phyloP scores from a whole-genome alignment of 2,888 invertebrate species.

The Noctua janthina region DNA sequence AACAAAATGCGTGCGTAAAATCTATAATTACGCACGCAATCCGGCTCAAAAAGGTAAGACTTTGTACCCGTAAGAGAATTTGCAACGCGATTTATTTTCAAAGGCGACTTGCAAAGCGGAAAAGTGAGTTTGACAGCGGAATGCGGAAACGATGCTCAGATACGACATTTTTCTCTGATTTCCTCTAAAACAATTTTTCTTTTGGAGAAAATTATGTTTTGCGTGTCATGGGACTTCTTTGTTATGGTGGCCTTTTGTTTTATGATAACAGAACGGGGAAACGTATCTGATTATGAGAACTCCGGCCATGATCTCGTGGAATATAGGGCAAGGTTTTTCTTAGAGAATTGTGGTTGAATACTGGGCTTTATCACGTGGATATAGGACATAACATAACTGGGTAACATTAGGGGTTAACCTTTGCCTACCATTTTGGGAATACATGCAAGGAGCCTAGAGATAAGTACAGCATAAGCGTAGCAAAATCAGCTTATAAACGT shows the following conservation, averaged over 20 bases:
- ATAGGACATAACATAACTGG: background rate
- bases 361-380: background rate
- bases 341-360: background rate
- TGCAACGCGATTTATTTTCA: constrained; percentile 46
- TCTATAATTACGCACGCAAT: constrained; percentile 61
- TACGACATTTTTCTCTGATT: constrained; percentile 38
- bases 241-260: constrained; percentile 28
- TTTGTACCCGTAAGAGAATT: constrained; percentile 37
- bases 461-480: background rate
- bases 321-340: background rate
- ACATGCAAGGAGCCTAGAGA: too few relatives aligned
- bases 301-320: constrained; percentile 7
- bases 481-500: background rate
- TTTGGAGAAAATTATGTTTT: constrained; percentile 40
- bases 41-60: constrained; percentile 41
- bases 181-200: constrained; percentile 49
- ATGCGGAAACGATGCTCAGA: constrained; percentile 49
- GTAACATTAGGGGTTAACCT: background rate
- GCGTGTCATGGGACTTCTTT: constrained; percentile 14
- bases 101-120: constrained; percentile 41
- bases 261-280: constrained; percentile 26
- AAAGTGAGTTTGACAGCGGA: constrained; percentile 60
- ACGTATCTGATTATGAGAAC: constrained; percentile 22
- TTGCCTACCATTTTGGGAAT: background rate
- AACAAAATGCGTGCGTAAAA: constrained; percentile 50